Evolutionary conservation across 2,797 vertebrate genomes (phyloP), one percentile per base, ranked within the genome.

Genomic region (Glossophaga mutica): DNA sequence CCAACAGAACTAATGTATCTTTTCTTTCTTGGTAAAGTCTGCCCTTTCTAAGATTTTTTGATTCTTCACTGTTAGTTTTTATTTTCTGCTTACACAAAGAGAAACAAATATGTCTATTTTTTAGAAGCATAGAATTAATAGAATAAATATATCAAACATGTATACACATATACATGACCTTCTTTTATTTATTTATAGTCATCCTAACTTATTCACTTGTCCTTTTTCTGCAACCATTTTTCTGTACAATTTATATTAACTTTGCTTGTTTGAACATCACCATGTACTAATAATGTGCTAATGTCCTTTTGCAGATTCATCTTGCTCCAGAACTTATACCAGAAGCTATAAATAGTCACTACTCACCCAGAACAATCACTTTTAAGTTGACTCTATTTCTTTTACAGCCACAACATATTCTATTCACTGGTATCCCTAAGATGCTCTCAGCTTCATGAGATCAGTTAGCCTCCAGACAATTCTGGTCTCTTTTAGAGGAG

Each of bases 41-140:
- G 67, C 21, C 4, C 32, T 91, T 68, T 34, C 2, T 18, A 90
- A 90, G 44, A 91, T 42, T 65, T 24, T 83, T 87, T 95, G 8
- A 70, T 91, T 95, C 83, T 68, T 91, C 59, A 79, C 26, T 24
- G 16, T 93, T 94, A 34, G 5, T 74, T 95, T 90, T 91, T 65
- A 1, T 76, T 95, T 62, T 32, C 32, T 96, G 9, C 12, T 91
- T 90, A 67, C 87, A 32, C 24, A 91, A 78, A 95, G 32, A 90
- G 37, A 96, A 62, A 21, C 34, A 90, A 87, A 42, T 29, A 57
- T 10, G 22, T 52, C 48, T 90, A 15, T 79, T 65, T 55, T 90
- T 94, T 85, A 39, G 79, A 87, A 85, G 42, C 57, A 9, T 34
- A 50, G 82, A 44, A 90, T 57, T 94, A 67, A 87, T 24, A 55